A percentile compares a stretch with the other conserved stretches of the same genome.
Evolutionary conservation across 1,140 invertebrate species (phyloP).

Genomic region (Scaptomyza hsui): DNA sequence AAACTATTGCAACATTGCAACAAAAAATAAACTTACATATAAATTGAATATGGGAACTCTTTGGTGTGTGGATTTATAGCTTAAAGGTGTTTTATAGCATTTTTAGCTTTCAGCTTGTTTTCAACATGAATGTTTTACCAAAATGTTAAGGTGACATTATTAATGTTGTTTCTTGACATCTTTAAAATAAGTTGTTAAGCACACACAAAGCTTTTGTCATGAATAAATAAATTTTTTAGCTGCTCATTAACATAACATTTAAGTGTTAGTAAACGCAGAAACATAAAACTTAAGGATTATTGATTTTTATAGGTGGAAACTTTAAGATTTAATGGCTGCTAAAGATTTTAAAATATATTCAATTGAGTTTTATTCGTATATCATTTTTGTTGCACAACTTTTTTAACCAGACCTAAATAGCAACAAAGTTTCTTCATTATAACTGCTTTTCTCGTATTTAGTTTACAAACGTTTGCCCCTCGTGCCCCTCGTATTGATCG

Average conservation of each 20-base stretch:
- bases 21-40: not conserved
- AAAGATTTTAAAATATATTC: too few species aligned
- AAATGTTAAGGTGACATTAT: not conserved
- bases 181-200: slow-evolving; percentile 7
- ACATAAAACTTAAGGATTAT: not conserved
- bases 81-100: too few species aligned
- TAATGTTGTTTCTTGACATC: not conserved
- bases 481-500: slow-evolving; percentile 49
- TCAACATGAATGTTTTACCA: not conserved
- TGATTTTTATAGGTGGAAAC: not conserved
- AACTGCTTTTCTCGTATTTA: slow-evolving; percentile 9
- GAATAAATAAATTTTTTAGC: not conserved
- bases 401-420: not conserved
- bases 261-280: not conserved
- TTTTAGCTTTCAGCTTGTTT: not conserved
- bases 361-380: too few species aligned
- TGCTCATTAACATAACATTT: slow-evolving; percentile 2
- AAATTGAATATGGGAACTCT: not conserved
- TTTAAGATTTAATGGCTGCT: too few species aligned
- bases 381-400: not conserved
- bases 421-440: not conserved
- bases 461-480: slow-evolving; percentile 12
- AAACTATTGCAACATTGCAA: slow-evolving; percentile 27
- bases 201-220: not conserved
- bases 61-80: not conserved